A percentile compares a stretch with the other conserved stretches of the same genome.
These are phyloP conservation scores for Cynodonichthys magdalenae DNA, from an alignment of 2,797 vertebrate species.

Conservation along the genomic window DNA sequence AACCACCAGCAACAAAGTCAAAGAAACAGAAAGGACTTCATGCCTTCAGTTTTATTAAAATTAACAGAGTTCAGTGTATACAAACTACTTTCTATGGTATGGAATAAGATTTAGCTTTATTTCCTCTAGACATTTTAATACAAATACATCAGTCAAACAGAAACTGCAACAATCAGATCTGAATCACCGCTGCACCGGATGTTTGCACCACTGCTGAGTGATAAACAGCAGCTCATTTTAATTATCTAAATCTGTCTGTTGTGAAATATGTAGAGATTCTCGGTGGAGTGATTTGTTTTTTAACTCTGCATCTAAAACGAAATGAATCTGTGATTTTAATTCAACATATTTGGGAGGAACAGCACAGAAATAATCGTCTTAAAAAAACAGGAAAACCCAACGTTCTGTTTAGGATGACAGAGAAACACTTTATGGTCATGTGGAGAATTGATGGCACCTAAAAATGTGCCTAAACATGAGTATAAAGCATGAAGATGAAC, in stretches of 20 bases:
- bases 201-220: not conserved
- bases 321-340: not conserved
- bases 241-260: not conserved
- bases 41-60: not conserved
- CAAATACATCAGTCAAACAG: conserved; percentile 2
- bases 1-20: too few relatives aligned
- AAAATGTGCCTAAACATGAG: not conserved
- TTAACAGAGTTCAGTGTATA: too few relatives aligned
- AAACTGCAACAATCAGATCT: not conserved
- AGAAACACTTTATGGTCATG: too few relatives aligned
- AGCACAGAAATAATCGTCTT: not conserved
- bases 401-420: not conserved
- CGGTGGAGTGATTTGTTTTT: not conserved
- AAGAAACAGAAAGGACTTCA: not conserved
- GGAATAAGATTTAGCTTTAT: too few relatives aligned
- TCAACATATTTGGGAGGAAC: not conserved
- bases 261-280: too few relatives aligned
- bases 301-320: not conserved
- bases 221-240: not conserved
- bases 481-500: not conserved
- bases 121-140: not conserved
- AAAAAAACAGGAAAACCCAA: conserved; percentile 2
- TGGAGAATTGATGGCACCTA: too few relatives aligned
- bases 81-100: too few relatives aligned
- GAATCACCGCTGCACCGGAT: not conserved